Evolutionary conservation across 1,140 invertebrate species (phyloP).

Genomic region (Gonioctena quinquepunctata): DNA sequence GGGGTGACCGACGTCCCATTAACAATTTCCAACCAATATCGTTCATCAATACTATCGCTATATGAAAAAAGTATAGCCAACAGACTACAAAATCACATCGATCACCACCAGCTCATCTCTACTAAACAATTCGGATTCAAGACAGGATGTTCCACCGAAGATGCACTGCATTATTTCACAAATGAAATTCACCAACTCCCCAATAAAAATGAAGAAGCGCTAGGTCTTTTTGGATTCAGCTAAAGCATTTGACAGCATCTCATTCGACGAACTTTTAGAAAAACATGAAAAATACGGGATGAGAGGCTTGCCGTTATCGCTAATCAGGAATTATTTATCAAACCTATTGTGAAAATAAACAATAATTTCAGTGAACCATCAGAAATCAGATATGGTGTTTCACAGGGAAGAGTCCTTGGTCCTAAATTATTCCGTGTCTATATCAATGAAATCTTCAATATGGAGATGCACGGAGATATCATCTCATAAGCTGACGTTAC

Average conservation of each 20-base stretch:
- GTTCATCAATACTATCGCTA: too few species aligned
- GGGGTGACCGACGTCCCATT: too few species aligned
- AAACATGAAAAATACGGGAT: background rate
- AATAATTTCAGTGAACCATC: background rate
- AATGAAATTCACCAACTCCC: background rate
- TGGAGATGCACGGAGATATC: background rate
- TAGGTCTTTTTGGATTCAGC: background rate
- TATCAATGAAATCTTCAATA: background rate
- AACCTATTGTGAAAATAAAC: background rate
- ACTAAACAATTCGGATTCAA: slow-evolving; percentile 8
- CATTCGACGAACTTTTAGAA: too few species aligned
- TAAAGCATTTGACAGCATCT: background rate
- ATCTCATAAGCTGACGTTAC: background rate
- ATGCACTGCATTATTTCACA: slow-evolving; percentile 1
- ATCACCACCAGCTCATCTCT: slow-evolving; percentile 20
- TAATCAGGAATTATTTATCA: background rate
- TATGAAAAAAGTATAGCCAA: too few species aligned
- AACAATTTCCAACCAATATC: too few species aligned
- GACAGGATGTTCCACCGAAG: background rate
- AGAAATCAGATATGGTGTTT: background rate
- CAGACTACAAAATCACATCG: too few species aligned
- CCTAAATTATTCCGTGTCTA: background rate
- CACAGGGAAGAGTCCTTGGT: background rate
- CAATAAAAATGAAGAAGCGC: background rate
- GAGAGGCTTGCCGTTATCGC: background rate